These are phyloP conservation scores for Nanorana parkeri DNA, from an alignment of 2,113 vertebrate species.

Conservation along the genomic window DNA sequence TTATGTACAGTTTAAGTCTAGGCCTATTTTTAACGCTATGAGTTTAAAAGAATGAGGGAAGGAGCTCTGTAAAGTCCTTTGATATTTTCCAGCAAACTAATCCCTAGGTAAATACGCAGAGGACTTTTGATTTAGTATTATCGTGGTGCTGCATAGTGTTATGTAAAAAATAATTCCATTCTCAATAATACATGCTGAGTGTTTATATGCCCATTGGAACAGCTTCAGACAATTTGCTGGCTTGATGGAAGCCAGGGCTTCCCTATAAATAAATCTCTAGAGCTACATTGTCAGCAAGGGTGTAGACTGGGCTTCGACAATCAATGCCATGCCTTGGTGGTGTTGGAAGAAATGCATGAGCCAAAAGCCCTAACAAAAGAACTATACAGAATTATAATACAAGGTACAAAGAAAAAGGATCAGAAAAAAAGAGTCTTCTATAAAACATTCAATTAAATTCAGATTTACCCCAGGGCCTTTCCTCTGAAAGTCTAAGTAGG, in stretches of 20 bases:
- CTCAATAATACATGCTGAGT: conserved; percentile 45
- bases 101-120: conserved; percentile 58
- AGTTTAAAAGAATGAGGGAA: conserved; percentile 6
- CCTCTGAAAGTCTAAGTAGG: conserved; percentile 6
- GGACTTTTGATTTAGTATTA: conserved; percentile 62
- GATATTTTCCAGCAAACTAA: conserved; percentile 57
- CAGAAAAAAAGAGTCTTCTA: conserved; percentile 2
- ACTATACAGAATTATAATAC: conserved; percentile 18
- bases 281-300: conserved; percentile 41
- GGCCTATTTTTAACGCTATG: conserved; percentile 3
- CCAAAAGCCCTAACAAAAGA: conserved; percentile 26
- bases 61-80: conserved; percentile 40
- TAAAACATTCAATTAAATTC: conserved; percentile 12
- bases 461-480: conserved; percentile 19
- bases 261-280: conserved; percentile 43
- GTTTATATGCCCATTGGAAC: conserved; percentile 55
- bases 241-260: conserved; percentile 51
- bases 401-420: conserved; percentile 25
- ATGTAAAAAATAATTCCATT: conserved; percentile 38
- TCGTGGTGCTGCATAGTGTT: conserved; percentile 39
- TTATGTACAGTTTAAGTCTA: conserved; percentile 52
- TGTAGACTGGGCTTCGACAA: conserved; percentile 33
- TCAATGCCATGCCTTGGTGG: conserved; percentile 30
- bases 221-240: conserved; percentile 40
- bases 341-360: conserved; percentile 16